Evolutionary conservation across 2,797 vertebrate species (phyloP).

Genomic region (Leuciscus waleckii): DNA sequence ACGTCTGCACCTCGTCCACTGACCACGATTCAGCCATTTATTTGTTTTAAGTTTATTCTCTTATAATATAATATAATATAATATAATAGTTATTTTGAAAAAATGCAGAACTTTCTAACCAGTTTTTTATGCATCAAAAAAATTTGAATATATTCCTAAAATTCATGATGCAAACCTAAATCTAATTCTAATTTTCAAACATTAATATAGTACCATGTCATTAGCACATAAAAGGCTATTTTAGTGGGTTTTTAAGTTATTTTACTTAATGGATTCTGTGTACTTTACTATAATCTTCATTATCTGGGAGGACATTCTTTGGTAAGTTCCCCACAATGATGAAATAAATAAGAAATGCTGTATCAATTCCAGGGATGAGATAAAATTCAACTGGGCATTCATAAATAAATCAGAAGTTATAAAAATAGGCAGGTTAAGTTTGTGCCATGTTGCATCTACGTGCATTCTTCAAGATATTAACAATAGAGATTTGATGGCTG

Average conservation of each 20-base stretch:
- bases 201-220: neutral
- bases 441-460: neutral
- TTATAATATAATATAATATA: too few relatives aligned
- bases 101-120: too few relatives aligned
- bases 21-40: too few relatives aligned
- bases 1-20: too few relatives aligned
- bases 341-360: conserved; percentile 3
- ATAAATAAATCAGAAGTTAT: conserved; percentile 14
- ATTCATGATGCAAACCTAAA: neutral
- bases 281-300: neutral
- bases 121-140: neutral
- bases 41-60: too few relatives aligned
- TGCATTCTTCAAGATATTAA: neutral
- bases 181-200: neutral
- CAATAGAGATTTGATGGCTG: neutral
- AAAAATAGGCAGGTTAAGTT: conserved; percentile 6
- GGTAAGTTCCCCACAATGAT: neutral
- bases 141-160: neutral
- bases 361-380: neutral
- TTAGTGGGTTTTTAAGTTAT: neutral
- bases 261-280: neutral
- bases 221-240: neutral
- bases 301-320: neutral
- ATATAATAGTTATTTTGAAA: too few relatives aligned
- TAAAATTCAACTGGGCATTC: neutral